Evolutionary conservation across 2,113 vertebrate species (phyloP), one percentile per base, ranked within the genome.

Genomic region (Tursiops truncatus): DNA sequence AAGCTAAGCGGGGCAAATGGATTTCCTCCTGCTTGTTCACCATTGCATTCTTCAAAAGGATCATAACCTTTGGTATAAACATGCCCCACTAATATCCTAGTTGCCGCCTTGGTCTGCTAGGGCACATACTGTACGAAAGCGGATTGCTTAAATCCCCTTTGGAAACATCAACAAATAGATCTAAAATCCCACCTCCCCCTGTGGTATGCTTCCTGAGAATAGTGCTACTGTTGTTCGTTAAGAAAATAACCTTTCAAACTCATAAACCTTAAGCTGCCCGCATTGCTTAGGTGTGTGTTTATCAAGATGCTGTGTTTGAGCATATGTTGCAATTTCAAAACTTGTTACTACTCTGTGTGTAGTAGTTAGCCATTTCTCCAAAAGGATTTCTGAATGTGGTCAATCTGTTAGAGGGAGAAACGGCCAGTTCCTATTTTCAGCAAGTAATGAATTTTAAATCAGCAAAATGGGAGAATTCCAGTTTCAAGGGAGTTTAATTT

Each of bases 121-220:
- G 77, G 36, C 85, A 33, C 2, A 79, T 65, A 70, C 65, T 71
- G 60, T 73, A 93, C 81, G 94, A 98, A 97, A 89, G 71, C 81
- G 36, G 90, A 94, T 97, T 98, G 97, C 98, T 95, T 94, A 97
- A 77, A 95, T 73, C 14, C 62, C 31, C 93, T 94, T 0, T 71
- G 76, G 87, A 94, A 92, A 82, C 47, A 44, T 76, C 91, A 96
- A 70, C 71, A 96, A 94, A 81, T 63, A 95, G 60, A 71, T 85
- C 23, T 80, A 58, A 97, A 96, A 88, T 76, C 41, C 60, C 8
- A 68, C 96, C 92, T 97, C 89, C 23, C 18, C 93, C 95, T 89
- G 36, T 13, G 85, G 53, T 74, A 33, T 93, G 93, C 91, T 98
- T 96, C 63, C 73, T 90, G 94, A 96, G 87, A 97, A 97, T 41